Percentiles rank a stretch among this genome's conserved stretches.
Conservation (phyloP, 2,113 vertebrate species). For the Syngnathoides biaculeatus region DNA sequence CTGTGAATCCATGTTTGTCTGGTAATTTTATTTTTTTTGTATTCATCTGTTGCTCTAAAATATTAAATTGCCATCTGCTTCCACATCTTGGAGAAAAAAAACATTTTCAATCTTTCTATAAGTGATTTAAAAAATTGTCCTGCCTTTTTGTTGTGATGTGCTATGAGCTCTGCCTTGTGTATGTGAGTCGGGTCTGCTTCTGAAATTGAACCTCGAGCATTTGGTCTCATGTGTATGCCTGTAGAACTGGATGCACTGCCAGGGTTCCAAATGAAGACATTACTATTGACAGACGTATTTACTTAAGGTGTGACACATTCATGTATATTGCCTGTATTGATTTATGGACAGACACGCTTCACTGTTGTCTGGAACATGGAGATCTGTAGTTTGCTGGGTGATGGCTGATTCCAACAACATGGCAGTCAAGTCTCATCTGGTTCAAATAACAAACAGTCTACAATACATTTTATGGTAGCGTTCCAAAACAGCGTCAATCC, state of each 20-base stretch:
- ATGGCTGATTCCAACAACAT: background rate
- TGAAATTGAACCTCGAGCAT: conserved; percentile 5
- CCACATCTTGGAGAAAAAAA: background rate
- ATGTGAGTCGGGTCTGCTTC: background rate
- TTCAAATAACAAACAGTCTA: background rate
- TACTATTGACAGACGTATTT: conserved; percentile 10
- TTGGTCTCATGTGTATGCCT: conserved; percentile 1
- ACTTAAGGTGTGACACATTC: conserved; percentile 1
- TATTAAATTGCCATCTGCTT: background rate
- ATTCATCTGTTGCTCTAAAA: background rate
- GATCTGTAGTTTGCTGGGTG: background rate
- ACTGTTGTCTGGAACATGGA: background rate
- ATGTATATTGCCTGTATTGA: background rate
- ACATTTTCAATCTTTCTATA: background rate
- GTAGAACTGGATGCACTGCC: conserved; percentile 2
- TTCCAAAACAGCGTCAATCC: conserved; percentile 41
- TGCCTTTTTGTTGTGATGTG: conserved; percentile 8
- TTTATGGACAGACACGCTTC: conserved; percentile 1
- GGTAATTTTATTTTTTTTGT: background rate
- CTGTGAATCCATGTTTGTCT: background rate
- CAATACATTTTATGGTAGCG: conserved; percentile 16
- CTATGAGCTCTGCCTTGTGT: background rate
- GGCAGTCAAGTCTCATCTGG: background rate
- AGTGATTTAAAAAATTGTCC: background rate
- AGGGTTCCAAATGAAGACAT: conserved; percentile 7